Evolutionary conservation across 1,140 invertebrate species (phyloP).

Genomic region (Stenopsyche tienmushanensis): DNA sequence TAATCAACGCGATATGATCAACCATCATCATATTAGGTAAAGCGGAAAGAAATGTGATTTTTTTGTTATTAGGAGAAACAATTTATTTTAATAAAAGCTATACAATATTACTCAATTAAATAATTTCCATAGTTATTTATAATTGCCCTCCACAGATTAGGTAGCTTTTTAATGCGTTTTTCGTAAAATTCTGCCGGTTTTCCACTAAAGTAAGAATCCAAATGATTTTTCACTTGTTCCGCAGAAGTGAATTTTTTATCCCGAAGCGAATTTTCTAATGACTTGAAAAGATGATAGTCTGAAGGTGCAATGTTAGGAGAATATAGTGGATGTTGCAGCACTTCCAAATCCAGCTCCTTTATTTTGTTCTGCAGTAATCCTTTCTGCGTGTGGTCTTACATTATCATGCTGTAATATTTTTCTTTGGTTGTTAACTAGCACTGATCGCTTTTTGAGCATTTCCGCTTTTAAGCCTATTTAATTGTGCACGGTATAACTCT

Average conservation of each 20-base stretch:
- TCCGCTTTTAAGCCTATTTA: neutral
- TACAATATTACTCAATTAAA: too few relatives aligned
- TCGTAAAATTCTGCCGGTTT: neutral
- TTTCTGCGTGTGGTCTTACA: neutral
- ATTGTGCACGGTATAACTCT: neutral
- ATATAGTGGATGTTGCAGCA: neutral
- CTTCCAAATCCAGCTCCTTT: neutral
- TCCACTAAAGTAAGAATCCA: neutral
- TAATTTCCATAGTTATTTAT: too few relatives aligned
- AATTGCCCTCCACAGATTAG: neutral
- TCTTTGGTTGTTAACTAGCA: neutral
- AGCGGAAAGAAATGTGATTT: constrained; percentile 2
- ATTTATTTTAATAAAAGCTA: neutral
- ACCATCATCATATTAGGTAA: constrained; percentile 4
- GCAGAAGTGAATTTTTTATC: neutral
- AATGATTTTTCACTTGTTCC: neutral
- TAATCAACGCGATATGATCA: too few relatives aligned
- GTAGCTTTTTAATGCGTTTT: neutral
- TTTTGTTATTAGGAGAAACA: neutral
- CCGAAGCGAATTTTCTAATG: neutral
- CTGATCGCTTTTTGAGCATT: neutral
- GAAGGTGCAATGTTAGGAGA: neutral
- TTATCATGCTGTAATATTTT: neutral
- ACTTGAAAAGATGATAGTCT: neutral
- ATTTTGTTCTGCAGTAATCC: constrained; percentile 1